phyloP scores from a whole-genome alignment of 2,113 vertebrate genomes.

The Corydoras sp. region DNA sequence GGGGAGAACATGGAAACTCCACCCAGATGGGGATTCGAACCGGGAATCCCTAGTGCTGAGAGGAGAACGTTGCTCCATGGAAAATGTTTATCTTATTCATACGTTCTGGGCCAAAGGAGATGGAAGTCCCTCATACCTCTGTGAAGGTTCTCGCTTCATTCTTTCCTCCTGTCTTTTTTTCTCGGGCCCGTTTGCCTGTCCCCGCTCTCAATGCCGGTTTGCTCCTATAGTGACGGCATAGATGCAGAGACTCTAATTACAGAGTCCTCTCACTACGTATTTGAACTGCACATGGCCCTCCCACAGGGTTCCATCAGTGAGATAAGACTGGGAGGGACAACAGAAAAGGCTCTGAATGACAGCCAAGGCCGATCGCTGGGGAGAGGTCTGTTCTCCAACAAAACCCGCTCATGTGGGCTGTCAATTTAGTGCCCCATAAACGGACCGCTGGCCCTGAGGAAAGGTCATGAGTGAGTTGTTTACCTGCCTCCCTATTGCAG shows the following conservation, averaged over 20 bases:
- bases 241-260: slow-evolving; percentile 34
- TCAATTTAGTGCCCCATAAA: slow-evolving; percentile 14
- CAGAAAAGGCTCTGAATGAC: slow-evolving; percentile 29
- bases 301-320: slow-evolving; percentile 31
- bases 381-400: slow-evolving; percentile 24
- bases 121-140: slow-evolving; percentile 7
- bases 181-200: background rate
- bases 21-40: too few relatives aligned
- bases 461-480: slow-evolving; percentile 9
- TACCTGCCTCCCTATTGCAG: background rate
- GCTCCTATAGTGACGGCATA: slow-evolving; percentile 16
- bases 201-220: slow-evolving; percentile 9
- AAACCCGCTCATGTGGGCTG: slow-evolving; percentile 33
- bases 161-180: background rate
- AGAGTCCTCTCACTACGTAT: slow-evolving; percentile 23
- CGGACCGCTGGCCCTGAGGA: slow-evolving; percentile 12
- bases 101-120: background rate
- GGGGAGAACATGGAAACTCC: too few relatives aligned
- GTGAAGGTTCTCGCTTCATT: slow-evolving; percentile 7
- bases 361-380: slow-evolving; percentile 19
- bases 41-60: too few relatives aligned
- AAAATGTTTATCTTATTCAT: slow-evolving; percentile 6
- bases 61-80: too few relatives aligned
- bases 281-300: slow-evolving; percentile 33
- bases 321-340: slow-evolving; percentile 5